These are phyloP conservation scores for Drosophila dunni DNA, from an alignment of 1,140 invertebrate species.

Conservation along the genomic window DNA sequence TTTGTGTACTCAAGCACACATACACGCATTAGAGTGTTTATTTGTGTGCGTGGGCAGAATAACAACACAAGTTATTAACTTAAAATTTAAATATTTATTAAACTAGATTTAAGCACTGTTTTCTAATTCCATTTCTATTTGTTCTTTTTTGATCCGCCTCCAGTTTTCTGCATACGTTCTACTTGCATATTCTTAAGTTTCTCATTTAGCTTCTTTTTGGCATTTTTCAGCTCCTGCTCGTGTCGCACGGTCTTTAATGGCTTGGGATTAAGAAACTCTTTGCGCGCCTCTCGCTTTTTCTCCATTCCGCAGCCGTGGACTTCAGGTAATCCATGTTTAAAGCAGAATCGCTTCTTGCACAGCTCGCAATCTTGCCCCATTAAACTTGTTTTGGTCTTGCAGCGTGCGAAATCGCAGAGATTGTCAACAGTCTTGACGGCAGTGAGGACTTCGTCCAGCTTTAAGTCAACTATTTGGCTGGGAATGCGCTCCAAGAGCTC, in stretches of 20 bases:
- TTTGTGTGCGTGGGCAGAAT: background rate
- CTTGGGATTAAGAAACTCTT: conserved; percentile 79
- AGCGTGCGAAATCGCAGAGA: conserved; percentile 71
- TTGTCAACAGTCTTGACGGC: conserved; percentile 80
- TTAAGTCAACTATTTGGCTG: conserved; percentile 72
- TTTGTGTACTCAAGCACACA: background rate
- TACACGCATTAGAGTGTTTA: background rate
- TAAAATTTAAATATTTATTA: conserved; percentile 12
- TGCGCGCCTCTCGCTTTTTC: conserved; percentile 70
- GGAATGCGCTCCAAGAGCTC: conserved; percentile 77
- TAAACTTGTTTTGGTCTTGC: conserved; percentile 78
- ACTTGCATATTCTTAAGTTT: conserved; percentile 83
- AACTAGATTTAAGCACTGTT: background rate
- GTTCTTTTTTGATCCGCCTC: conserved; percentile 60
- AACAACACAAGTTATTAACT: background rate
- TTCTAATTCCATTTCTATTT: conserved; percentile 42
- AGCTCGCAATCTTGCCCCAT: conserved; percentile 78
- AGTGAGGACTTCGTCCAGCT: conserved; percentile 76
- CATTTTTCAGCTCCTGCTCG: conserved; percentile 73
- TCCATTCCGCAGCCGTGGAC: conserved; percentile 80
- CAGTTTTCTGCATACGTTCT: conserved; percentile 69
- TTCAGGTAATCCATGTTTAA: conserved; percentile 80
- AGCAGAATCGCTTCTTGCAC: conserved; percentile 77
- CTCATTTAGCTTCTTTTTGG: conserved; percentile 72
- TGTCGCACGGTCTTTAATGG: conserved; percentile 69